A percentile compares a stretch with the other conserved stretches of the same genome.
phyloP scores from a whole-genome alignment of 2,113 vertebrate genomes.

The Otolemur garnettii region DNA sequence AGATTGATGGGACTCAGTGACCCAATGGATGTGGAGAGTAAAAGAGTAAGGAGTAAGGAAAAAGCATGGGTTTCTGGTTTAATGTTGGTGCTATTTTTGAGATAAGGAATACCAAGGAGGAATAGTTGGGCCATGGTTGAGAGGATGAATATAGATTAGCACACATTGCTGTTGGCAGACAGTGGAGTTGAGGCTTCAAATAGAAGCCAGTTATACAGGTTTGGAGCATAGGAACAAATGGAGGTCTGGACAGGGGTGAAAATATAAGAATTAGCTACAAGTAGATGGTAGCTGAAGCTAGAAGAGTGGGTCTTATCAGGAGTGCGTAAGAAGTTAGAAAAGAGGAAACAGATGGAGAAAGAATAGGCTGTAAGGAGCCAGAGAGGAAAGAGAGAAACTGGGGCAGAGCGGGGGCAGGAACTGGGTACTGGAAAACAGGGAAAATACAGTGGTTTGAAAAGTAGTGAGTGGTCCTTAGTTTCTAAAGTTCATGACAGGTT shows the following conservation, averaged over 20 bases:
- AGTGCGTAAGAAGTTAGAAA: neutral
- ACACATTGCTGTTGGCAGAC: neutral
- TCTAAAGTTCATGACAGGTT: constrained; percentile 25
- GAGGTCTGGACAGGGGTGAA: neutral
- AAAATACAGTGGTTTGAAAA: neutral
- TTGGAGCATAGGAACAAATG: neutral
- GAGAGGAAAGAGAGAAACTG: neutral
- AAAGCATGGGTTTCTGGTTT: neutral
- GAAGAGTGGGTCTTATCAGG: neutral
- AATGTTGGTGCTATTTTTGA: neutral
- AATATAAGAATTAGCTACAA: neutral
- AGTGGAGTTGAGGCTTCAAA: neutral
- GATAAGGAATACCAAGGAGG: neutral
- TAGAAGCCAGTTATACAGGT: neutral
- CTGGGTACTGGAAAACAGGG: neutral
- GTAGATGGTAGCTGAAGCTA: neutral
- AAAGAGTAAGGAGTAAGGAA: neutral
- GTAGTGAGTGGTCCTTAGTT: neutral
- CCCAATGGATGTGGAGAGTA: neutral
- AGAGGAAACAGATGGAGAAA: constrained; percentile 14
- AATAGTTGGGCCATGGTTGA: neutral
- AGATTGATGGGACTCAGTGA: neutral
- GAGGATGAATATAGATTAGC: neutral
- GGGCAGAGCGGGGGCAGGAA: neutral
- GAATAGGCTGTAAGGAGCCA: neutral